These are phyloP conservation scores for Ferdinandea cuprea DNA, from an alignment of 2,888 invertebrate species.

Conservation along the genomic window DNA sequence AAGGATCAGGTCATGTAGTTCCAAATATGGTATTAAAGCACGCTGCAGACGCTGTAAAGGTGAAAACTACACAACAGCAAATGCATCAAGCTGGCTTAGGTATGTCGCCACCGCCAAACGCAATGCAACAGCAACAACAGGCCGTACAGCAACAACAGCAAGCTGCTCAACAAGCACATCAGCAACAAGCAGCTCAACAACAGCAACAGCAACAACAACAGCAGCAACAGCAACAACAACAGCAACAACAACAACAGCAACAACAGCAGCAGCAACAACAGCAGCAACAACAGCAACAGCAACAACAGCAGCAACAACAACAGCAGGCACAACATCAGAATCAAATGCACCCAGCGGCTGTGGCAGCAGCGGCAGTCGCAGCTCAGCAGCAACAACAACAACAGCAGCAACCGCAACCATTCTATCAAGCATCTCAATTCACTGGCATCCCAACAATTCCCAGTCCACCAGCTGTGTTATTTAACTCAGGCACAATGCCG, in stretches of 20 bases:
- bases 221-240: constrained; percentile 59
- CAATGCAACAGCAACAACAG: constrained; percentile 78
- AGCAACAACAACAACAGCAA: constrained; percentile 86
- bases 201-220: constrained; percentile 73
- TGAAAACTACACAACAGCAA: constrained; percentile 86
- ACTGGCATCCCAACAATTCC: constrained; percentile 93
- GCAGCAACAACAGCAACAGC: constrained; percentile 84
- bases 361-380: constrained; percentile 71
- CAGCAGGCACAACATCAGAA: constrained; percentile 82
- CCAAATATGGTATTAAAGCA: constrained; percentile 82
- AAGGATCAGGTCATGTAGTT: constrained; percentile 77
- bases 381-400: constrained; percentile 79
- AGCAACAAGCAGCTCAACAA: constrained; percentile 64
- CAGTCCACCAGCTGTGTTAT: constrained; percentile 90
- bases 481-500: constrained; percentile 91
- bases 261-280: constrained; percentile 86
- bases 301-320: constrained; percentile 82
- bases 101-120: constrained; percentile 82
- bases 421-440: constrained; percentile 89
- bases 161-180: constrained; percentile 38
- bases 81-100: constrained; percentile 82
- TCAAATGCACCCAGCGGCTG: constrained; percentile 76
- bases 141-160: constrained; percentile 60
- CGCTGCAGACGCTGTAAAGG: constrained; percentile 80
- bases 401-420: constrained; percentile 84